Conservation (phyloP, 2,113 vertebrate genomes). For the Mesoclemmys tuberculata region DNA sequence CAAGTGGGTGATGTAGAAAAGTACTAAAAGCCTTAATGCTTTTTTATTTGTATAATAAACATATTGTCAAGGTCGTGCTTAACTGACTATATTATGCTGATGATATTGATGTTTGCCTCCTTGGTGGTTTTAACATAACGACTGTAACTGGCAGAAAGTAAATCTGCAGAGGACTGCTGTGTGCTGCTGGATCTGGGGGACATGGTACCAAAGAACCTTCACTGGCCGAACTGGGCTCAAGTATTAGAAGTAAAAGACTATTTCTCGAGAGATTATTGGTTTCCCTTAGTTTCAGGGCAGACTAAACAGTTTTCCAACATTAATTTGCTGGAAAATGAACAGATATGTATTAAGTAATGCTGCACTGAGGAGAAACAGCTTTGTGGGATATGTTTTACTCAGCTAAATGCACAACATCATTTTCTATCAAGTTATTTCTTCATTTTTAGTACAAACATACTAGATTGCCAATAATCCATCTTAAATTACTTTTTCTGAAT, state of each 20-base stretch:
- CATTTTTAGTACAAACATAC: neutral
- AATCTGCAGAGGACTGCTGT: neutral
- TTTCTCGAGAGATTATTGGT: neutral
- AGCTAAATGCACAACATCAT: neutral
- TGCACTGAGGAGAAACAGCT: neutral
- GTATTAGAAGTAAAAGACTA: neutral
- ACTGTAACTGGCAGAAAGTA: neutral
- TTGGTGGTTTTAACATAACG: neutral
- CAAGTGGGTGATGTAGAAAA: too few relatives aligned
- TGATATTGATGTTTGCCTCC: neutral
- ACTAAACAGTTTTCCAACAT: neutral
- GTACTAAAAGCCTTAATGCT: too few relatives aligned
- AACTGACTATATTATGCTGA: neutral
- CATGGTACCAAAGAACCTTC: neutral
- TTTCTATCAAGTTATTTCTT: neutral
- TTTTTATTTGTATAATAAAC: neutral
- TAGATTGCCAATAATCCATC: conserved; percentile 33
- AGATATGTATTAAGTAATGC: neutral
- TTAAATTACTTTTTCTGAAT: conserved; percentile 29
- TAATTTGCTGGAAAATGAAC: neutral
- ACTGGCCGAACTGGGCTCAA: neutral
- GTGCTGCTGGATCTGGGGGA: neutral
- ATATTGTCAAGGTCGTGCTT: neutral
- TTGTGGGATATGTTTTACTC: neutral
- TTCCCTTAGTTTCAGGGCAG: neutral